Percentiles rank a stretch among this genome's conserved stretches.
Evolutionary conservation across 2,888 invertebrate genomes (phyloP).

Genomic region (Stramonita haemastoma): DNA sequence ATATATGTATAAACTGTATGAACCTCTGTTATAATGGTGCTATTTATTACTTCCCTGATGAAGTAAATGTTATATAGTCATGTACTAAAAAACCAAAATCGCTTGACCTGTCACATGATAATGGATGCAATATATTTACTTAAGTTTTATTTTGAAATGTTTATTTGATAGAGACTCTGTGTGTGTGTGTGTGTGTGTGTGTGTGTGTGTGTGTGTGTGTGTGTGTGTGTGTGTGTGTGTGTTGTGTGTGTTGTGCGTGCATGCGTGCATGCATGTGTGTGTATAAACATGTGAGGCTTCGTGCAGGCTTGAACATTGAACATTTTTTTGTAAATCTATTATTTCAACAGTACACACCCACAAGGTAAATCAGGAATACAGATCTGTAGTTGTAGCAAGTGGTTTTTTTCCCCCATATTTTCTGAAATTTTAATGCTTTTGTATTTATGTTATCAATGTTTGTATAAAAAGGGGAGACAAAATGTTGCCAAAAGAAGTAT

Average conservation of each 20-base stretch:
- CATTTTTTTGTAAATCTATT: neutral
- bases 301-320: neutral
- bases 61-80: neutral
- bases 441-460: neutral
- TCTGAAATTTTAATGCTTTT: neutral
- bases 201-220: neutral
- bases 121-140: neutral
- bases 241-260: neutral
- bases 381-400: no score
- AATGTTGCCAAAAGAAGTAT: no score
- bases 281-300: neutral
- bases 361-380: no score
- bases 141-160: neutral
- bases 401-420: no score
- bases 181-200: slow-evolving; percentile 1
- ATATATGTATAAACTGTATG: no score
- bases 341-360: neutral
- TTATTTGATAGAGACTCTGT: neutral
- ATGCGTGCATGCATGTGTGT: neutral
- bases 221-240: neutral
- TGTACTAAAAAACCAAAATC: neutral
- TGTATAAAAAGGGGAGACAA: no score
- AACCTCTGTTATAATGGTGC: no score
- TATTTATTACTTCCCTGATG: neutral
- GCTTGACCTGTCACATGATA: no score